These are phyloP conservation scores for Perca schrenkii DNA, from an alignment of 2,113 vertebrate genomes.

Conservation along the genomic window DNA sequence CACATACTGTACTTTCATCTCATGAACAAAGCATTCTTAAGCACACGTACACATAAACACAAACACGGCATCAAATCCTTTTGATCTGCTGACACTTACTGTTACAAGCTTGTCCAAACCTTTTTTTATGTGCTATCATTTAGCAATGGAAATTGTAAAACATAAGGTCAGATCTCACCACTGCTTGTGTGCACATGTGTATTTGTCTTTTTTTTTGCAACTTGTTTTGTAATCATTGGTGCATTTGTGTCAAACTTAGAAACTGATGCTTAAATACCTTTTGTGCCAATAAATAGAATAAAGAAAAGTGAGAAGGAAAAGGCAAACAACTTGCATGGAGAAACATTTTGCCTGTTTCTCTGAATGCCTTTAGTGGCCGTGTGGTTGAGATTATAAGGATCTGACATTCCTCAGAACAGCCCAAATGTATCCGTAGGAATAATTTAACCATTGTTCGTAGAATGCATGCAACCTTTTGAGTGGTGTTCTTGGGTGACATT, in stretches of 20 bases:
- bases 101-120: conserved; percentile 32
- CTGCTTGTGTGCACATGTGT: conserved; percentile 40
- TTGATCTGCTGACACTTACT: conserved; percentile 46
- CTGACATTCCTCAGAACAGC: conserved; percentile 50
- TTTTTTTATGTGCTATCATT: conserved; percentile 38
- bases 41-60: conserved; percentile 39
- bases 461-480: not conserved
- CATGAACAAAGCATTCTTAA: conserved; percentile 59
- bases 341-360: conserved; percentile 7
- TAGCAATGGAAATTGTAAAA: conserved; percentile 49
- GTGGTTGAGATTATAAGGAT: conserved; percentile 40
- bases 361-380: conserved; percentile 40
- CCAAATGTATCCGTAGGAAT: conserved; percentile 50
- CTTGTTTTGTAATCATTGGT: not conserved
- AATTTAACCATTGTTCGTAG: conserved; percentile 47
- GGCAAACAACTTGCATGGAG: not conserved
- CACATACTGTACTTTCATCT: conserved; percentile 45
- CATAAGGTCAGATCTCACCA: conserved; percentile 24
- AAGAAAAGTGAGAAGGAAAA: not conserved
- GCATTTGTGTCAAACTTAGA: conserved; percentile 19
- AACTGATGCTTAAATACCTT: conserved; percentile 59
- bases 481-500: not conserved
- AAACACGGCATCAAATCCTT: conserved; percentile 10
- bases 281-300: conserved; percentile 48
- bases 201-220: conserved; percentile 24